Base-by-base conservation (phyloP, 2,888 invertebrate genomes). In the Agrochola macilenta region DNA sequence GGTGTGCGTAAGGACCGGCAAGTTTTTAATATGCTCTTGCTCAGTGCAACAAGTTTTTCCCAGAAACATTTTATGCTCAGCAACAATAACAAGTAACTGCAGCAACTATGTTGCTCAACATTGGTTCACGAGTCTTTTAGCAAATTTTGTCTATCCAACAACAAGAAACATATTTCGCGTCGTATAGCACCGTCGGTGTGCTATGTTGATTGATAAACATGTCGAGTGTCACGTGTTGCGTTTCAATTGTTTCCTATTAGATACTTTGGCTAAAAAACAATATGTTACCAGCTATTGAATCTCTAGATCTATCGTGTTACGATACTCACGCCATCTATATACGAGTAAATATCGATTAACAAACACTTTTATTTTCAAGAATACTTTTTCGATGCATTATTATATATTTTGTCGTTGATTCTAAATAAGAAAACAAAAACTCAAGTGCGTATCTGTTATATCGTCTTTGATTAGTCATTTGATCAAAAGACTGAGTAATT, bases 291-390 rank as follows among this genome's bases (percentile, higher is more conserved):
- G 7, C 3, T 23, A 20, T 49, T 17, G 11, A 30, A n/a, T 26
- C 4, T 20, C 23, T n/a, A 52, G 30, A 4, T 12, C 23, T 43
- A 35, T 39, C 4, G n/a, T 35, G n/a, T n/a, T 20, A 12, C 35
- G 46, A 76, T 23, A 17, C n/a, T 60, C n/a, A 52, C 17, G 58
- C 57, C 49, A 78, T 52, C 49, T 65, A 35, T 39, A n/a, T n/a
- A n/a, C n/a, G n/a, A n/a, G 2, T 64, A 35, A 46, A 57, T 57
- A 49, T 9, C 8, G 0, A 57, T 57, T 17, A 65, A 65, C 49
- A 49, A 20, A 64, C 11, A n/a, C 5, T 26, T 49, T 11, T n/a
- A n/a, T 35, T 11, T 17, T 46, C 12, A 20, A 20, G 26, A 35
- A 58, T 17, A 17, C 0, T 9, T 1, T 5, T 35, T 30, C 17